Evolutionary conservation across 2,113 vertebrate species (phyloP), one percentile per base, ranked within the genome.

Genomic region (Podarcis raffonei): DNA sequence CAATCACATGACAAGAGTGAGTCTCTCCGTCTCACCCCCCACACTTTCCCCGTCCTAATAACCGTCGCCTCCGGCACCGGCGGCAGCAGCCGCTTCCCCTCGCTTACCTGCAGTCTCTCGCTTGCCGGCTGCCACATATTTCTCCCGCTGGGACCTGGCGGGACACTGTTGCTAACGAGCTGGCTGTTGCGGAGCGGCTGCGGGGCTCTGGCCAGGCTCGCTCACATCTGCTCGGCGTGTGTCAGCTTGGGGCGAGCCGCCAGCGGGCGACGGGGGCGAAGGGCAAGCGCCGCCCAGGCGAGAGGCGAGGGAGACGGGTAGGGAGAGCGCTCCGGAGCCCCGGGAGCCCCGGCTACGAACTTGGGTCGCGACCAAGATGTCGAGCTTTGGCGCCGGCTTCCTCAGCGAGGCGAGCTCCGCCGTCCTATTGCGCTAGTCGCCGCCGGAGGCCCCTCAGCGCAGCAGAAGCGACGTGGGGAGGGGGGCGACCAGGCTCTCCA

Each of bases 121-220:
- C 97, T 98, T 95, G 98, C 98, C 87, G 98, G 98, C 96, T 99
- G 98, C 98, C 98, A 99, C 98, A 99, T 99, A 91, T 96, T 96
- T 92, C 94, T 87, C 92, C 92, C 88, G 5, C 59, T 25, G 25
- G 84, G 93, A 92, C 30, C 85, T 25, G 48, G 90, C 89, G 84
- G 90, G 48, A 59, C 89, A 76, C 92, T 12, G 92, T 37, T 2
- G 80, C 35, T 79, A 5, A 87, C 85, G 81, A 89, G 48, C 12
- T 11, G 87, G n/a, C 12, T 62, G 74, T 53, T 62, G 59, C 74
- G 87, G 79, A 32, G 80, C 87, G 81, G 87, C 71, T 76, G 87
- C 57, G 16, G 30, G 78, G 88, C 80, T 68, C 85, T 89, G 16
- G 83, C 76, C 53, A 81, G 20, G 6, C 90, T 81, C 84, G 94